Evolutionary conservation across 2,113 vertebrate species (phyloP), one percentile per base, ranked within the genome.

Genomic region (Limanda limanda): DNA sequence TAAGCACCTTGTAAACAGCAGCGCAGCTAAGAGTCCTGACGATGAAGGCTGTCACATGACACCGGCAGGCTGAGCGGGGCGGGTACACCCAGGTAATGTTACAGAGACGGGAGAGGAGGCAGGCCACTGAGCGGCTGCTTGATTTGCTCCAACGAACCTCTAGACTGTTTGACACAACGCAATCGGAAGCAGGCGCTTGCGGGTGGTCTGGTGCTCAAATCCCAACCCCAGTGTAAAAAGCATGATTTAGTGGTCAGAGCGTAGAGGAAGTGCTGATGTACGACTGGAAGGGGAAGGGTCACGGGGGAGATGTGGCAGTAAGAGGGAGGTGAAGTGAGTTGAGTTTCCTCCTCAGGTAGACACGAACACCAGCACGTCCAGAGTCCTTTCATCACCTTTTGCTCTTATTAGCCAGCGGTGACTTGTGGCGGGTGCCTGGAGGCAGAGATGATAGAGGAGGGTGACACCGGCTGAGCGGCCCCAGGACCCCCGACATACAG

Each of bases 1-100:
- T 82, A 48, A 86, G 82, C 85, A 79, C 87, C 87, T 89, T 79
- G 87, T 88, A 82, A 88, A 86, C 76, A 83, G 55, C 68, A n/a
- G 77, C 27, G 2, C 24, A 7, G 73, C 79, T 62, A 37, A 57
- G 76, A 78, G 24, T 73, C 18, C 67, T 12, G 67, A 31, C 15
- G 60, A 51, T 25, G 61, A 77, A 74, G 37, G 52, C 56, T 66
- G 85, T 82, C 79, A 68, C 61, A 67, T 79, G 72, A 52, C 56
- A 76, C 69, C 56, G 60, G 37, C 20, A 18, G 12, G 54, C 65
- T 69, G 70, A 84, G 76, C 13, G 45, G 45, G 45, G 45, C 13
- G 45, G 45, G 45, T 47, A 47, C 45, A 80, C 47, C 25, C 69
- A 68, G 72, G 67, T 66, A 67, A 76, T 68, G 68, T 78, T 74